A percentile compares a stretch with the other conserved stretches of the same genome.
These are phyloP conservation scores for Anorthoa munda DNA, from an alignment of 2,888 invertebrate genomes.

Conservation along the genomic window DNA sequence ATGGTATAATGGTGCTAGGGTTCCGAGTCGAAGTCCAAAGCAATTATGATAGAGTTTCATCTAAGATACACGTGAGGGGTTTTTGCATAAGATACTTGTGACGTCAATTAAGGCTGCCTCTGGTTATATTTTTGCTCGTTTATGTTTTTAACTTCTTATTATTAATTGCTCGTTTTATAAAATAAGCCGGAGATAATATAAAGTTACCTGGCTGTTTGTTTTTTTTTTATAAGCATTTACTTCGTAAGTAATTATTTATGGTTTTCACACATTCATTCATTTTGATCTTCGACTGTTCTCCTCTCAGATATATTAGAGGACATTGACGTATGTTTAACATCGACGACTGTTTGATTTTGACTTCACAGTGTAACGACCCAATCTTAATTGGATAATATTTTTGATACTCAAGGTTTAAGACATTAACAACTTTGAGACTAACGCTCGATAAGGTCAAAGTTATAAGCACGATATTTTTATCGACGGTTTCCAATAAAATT, in stretches of 20 bases:
- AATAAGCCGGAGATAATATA: not conserved
- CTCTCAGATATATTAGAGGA: conserved; percentile 19
- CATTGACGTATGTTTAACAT: conserved; percentile 8
- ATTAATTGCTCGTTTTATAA: not conserved
- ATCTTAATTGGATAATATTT: not conserved
- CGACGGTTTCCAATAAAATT: no score
- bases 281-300: not conserved
- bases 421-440: not conserved
- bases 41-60: conserved; percentile 42
- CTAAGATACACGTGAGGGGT: conserved; percentile 36
- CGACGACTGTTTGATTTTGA: not conserved
- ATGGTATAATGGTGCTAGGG: conserved; percentile 24
- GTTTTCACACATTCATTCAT: not conserved
- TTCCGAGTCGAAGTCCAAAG: conserved; percentile 46
- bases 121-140: not conserved
- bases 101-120: not conserved
- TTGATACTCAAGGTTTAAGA: not conserved
- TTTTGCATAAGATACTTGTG: conserved; percentile 34
- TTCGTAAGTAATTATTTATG: not conserved
- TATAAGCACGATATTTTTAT: not conserved
- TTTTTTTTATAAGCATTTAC: not conserved
- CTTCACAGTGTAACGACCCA: not conserved
- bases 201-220: not conserved
- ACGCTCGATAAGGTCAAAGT: not conserved
- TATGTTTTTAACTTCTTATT: not conserved